Percentiles rank a stretch among this genome's conserved stretches.
These are phyloP conservation scores for Hydrocynus forskahlii DNA, from an alignment of 2,797 vertebrate genomes.

Conservation along the genomic window DNA sequence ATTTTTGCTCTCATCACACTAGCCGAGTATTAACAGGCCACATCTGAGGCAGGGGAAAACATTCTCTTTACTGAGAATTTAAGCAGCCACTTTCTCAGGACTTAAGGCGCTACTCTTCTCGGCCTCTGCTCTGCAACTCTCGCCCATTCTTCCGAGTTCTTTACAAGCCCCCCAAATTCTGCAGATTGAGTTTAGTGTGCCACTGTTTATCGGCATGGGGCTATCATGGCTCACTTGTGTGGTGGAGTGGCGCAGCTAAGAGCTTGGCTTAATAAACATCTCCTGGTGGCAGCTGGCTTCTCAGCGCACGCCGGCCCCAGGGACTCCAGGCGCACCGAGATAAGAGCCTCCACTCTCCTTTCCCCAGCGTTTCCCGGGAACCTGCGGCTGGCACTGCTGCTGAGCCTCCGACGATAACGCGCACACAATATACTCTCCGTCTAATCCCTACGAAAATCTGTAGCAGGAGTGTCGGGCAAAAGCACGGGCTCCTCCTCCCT, in stretches of 20 bases:
- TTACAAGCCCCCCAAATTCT: neutral
- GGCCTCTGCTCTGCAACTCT: neutral
- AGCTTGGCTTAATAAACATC: constrained; percentile 67
- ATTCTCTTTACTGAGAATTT: neutral
- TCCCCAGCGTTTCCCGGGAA: constrained; percentile 56
- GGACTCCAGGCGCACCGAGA: constrained; percentile 67
- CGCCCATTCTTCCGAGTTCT: constrained; percentile 18
- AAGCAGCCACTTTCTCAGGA: neutral
- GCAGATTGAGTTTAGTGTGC: constrained; percentile 34
- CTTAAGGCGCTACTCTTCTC: neutral
- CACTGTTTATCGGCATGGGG: constrained; percentile 40
- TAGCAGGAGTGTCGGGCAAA: constrained; percentile 64
- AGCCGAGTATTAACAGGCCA: neutral
- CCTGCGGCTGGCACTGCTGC: constrained; percentile 62
- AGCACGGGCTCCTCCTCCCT: constrained; percentile 63
- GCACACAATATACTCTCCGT: constrained; percentile 68
- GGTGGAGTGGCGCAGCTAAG: constrained; percentile 55
- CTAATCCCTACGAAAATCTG: constrained; percentile 75
- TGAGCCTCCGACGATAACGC: constrained; percentile 61
- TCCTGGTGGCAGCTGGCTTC: constrained; percentile 56
- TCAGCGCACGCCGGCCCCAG: constrained; percentile 61
- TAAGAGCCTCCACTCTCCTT: constrained; percentile 66
- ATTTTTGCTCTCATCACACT: neutral
- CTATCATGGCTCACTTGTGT: constrained; percentile 51
- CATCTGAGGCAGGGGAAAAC: neutral